Percentiles rank a stretch among this genome's conserved stretches.
Evolutionary conservation across 2,797 vertebrate species (phyloP).

Genomic region (Bradypodion ventrale): DNA sequence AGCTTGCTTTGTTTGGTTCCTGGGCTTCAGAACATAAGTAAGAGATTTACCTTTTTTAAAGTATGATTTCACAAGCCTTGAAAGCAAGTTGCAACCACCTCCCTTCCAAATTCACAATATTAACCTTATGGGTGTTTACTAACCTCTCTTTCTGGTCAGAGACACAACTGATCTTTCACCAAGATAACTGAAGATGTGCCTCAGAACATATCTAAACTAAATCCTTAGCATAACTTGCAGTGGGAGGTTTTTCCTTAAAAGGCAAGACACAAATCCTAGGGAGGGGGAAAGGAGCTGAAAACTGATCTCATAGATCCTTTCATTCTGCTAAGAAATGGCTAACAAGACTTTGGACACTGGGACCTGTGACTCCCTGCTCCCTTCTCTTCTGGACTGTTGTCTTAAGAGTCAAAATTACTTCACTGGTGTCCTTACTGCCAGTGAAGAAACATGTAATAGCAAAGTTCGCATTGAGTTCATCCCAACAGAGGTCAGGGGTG

Average conservation of each 20-base stretch:
- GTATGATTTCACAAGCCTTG: too few relatives aligned
- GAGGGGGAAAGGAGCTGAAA: not conserved
- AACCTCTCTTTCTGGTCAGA: too few relatives aligned
- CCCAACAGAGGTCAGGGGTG: not conserved
- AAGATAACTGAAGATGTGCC: not conserved
- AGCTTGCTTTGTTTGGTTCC: too few relatives aligned
- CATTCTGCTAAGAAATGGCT: not conserved
- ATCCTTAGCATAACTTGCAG: not conserved
- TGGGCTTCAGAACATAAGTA: too few relatives aligned
- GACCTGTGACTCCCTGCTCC: not conserved
- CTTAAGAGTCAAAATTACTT: not conserved
- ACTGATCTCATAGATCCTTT: not conserved
- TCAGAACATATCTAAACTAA: not conserved
- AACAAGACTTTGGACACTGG: not conserved
- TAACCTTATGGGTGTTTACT: too few relatives aligned
- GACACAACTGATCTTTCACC: not conserved
- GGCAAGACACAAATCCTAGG: not conserved
- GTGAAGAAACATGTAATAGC: not conserved
- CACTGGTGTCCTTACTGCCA: not conserved
- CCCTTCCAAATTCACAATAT: too few relatives aligned
- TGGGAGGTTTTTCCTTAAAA: not conserved
- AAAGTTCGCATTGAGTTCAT: not conserved
- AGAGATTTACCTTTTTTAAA: too few relatives aligned
- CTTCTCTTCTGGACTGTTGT: not conserved
- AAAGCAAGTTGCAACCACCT: too few relatives aligned